Percentiles rank a stretch among this genome's conserved stretches.
These are phyloP conservation scores for Aurelia sp. DNA, from an alignment of 30 jellyfish, hydroid and myxozoan species.

Conservation along the genomic window DNA sequence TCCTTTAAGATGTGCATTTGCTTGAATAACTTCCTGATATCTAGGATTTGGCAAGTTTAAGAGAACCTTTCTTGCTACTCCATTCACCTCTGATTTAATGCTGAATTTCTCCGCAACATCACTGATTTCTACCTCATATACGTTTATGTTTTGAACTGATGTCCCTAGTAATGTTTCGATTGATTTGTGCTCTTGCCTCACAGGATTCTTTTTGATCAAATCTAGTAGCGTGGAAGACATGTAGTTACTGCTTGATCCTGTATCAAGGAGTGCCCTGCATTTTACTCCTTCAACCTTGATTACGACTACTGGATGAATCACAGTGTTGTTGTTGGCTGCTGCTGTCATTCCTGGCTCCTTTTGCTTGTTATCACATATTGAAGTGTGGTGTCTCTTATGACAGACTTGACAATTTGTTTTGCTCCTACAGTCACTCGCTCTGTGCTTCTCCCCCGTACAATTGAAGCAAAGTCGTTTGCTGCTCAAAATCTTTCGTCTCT, in stretches of 20 bases:
- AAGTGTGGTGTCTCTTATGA: conserved; percentile 75
- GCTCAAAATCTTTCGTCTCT: conserved; percentile 36
- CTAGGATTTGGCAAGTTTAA: conserved; percentile 62
- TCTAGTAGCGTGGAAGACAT: conserved; percentile 57
- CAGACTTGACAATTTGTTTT: conserved; percentile 53
- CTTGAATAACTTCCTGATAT: conserved; percentile 27
- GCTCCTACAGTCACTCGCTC: conserved; percentile 68
- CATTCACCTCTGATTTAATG: conserved; percentile 39
- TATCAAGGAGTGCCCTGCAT: too few relatives aligned
- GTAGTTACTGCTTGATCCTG: too few relatives aligned
- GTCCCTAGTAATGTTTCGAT: conserved; percentile 64
- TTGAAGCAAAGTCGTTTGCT: conserved; percentile 57
- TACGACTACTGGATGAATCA: conserved; percentile 16
- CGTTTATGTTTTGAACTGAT: conserved; percentile 28
- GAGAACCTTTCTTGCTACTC: conserved; percentile 54
- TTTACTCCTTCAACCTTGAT: too few relatives aligned
- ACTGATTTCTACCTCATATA: conserved; percentile 48
- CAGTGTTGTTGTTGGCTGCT: conserved; percentile 26
- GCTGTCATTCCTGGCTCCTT: conserved; percentile 29
- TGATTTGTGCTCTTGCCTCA: conserved; percentile 62
- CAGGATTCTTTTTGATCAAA: conserved; percentile 36
- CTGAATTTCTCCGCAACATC: conserved; percentile 12
- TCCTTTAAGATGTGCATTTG: conserved; percentile 70
- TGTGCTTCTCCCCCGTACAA: conserved; percentile 66
- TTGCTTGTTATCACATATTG: conserved; percentile 65